phyloP scores from a whole-genome alignment of 2,113 vertebrate genomes.

The Cyphomyrus plagiostoma region DNA sequence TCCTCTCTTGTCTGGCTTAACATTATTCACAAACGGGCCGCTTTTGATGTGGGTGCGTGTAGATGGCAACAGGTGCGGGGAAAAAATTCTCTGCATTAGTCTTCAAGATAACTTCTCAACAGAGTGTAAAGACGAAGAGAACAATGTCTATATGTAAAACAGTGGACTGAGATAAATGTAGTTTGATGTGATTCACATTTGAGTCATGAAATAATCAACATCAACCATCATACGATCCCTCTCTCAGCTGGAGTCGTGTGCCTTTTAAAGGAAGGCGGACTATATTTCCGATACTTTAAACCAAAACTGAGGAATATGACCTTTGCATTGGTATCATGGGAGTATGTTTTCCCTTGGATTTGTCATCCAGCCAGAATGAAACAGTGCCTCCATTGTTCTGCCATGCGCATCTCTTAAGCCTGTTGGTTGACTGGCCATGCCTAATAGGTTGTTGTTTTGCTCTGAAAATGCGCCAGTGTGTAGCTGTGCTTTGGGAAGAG shows the following conservation, averaged over 20 bases:
- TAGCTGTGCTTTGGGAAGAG: neutral
- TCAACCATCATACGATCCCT: neutral
- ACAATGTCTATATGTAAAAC: neutral
- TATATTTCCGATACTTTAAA: neutral
- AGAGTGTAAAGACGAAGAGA: neutral
- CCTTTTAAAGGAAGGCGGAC: neutral
- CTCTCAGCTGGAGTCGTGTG: neutral
- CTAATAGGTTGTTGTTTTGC: neutral
- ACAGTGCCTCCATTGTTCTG: neutral
- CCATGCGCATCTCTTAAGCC: neutral
- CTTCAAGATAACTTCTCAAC: neutral
- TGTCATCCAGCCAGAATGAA: conserved; percentile 9
- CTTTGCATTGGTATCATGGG: conserved; percentile 8
- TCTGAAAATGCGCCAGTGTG: neutral
- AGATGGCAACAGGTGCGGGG: neutral
- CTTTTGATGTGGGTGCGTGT: neutral
- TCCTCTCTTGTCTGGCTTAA: neutral
- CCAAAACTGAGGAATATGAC: neutral
- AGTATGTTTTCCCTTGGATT: neutral
- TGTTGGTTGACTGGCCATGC: neutral
- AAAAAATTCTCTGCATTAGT: neutral
- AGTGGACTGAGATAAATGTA: neutral
- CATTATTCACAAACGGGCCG: neutral
- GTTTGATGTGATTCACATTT: conserved; percentile 11
- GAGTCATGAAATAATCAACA: neutral